Percentiles rank a stretch among this genome's conserved stretches.
phyloP scores from a whole-genome alignment of 2,113 vertebrate genomes.

The Brienomyrus longianalis region DNA sequence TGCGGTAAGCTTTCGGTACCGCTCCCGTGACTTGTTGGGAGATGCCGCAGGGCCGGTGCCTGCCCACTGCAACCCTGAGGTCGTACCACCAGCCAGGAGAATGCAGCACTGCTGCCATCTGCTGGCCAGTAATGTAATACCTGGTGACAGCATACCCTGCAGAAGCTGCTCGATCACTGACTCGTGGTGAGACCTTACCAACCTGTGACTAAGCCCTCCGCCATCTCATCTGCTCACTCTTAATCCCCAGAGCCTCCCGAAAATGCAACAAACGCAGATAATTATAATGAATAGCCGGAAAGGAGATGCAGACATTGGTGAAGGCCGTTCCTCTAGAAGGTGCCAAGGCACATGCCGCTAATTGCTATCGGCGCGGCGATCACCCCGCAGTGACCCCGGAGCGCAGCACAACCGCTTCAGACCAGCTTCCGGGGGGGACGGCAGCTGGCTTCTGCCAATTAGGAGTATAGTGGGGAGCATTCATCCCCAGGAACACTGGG shows the following conservation, averaged over 20 bases:
- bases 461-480: conserved; percentile 27
- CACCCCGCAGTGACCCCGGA: conserved; percentile 41
- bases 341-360: neutral
- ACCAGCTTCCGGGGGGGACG: conserved; percentile 51
- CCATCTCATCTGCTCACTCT: neutral
- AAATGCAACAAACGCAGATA: neutral
- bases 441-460: conserved; percentile 59
- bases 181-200: neutral
- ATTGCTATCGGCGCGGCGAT: neutral
- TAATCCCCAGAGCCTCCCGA: neutral
- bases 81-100: neutral
- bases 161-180: neutral
- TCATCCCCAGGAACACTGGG: conserved; percentile 25
- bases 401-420: conserved; percentile 43
- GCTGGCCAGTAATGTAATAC: conserved; percentile 27
- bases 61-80: neutral
- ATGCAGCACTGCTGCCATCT: conserved; percentile 57
- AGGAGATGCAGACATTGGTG: neutral
- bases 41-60: conserved; percentile 46
- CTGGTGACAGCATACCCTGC: neutral
- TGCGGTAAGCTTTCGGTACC: conserved; percentile 29
- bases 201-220: neutral
- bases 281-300: neutral
- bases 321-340: neutral
- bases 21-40: conserved; percentile 49